Evolutionary conservation across 2,888 invertebrate species (phyloP), one percentile per base, ranked within the genome.

Genomic region (Melanchra persicariae): DNA sequence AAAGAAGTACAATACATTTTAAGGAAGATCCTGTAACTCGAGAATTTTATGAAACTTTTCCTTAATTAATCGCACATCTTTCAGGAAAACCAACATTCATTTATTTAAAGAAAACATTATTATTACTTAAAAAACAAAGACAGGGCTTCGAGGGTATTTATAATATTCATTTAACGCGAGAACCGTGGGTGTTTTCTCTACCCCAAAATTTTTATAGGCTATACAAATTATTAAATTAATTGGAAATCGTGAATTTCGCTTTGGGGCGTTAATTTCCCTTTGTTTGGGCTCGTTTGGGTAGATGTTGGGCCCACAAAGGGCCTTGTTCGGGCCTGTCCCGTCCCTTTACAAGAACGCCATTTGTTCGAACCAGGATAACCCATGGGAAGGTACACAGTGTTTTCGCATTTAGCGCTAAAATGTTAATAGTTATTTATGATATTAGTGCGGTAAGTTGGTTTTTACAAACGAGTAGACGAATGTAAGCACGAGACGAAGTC

Each of bases 171-270:
- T 57, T 60, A 51, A 45, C 49, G 40, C 45, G n/a, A 57, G 37
- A 54, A 67, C 63, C 71, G 43, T n/a, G 70, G 60, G 59, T 65
- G 40, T 63, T 77, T 70, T 61, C 22, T 37, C 51, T 34, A 19
- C 26, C 63, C 60, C n/a, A 64, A 59, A 40, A 52, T 82, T 79
- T 86, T 79, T 79, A 57, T 51, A 70, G 67, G 66, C 62, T 57
- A 59, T 68, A 71, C 70, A 81, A 81, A 81, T 80, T 81, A 84
- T 83, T 52, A 83, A 82, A 85, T 83, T 83, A 86, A 86, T 88
- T 86, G 81, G 49, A 58, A 74, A 81, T 74, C 68, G 74, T 63
- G 68, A 51, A 72, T 74, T 62, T 67, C 0, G 76, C 84, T 67
- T 34, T 22, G 24, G 68, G 81, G 72, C 67, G 82, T 82, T 80